Base-by-base conservation (phyloP, 2,797 vertebrate genomes). In the Prunella strophiata region DNA sequence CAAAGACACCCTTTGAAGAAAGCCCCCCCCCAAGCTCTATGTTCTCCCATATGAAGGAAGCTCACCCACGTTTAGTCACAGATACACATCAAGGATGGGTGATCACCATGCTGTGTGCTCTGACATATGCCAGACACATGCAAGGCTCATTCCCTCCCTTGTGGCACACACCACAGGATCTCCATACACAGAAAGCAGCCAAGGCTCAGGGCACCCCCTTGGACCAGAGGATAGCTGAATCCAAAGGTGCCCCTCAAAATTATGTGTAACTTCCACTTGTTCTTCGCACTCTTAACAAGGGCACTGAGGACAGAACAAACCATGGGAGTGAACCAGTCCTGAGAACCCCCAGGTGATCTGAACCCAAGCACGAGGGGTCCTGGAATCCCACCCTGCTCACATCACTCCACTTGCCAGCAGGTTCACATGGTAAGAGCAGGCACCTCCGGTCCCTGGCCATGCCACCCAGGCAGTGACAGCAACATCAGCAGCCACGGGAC, bases 341-440 rank as follows among this genome's bases (percentile, higher is more conserved):
- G 21, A 17, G 2, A 57, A 22, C 11, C 13, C 18, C 5, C 18
- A 5, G 5, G 38, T 38, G 15, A 4, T 13, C 10, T 19, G 76
- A 54, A 18, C 14, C 3, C 11, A 61, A 45, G 45, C 9, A 26
- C 0, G 0, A 30, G 34, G 25, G n/a, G 11, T 57, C 32, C 20
- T 26, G 34, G 47, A 54, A 51, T 23, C n/a, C 45, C 63, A 26
- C 27, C 32, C 51, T n/a, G 43, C 58, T 20, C 82, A 36, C 14
- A 5, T 6, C 38, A 34, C 34, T 4, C 8, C 0, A 0, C 40
- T 27, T 43, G 79, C 38, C 63, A 40, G 3, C 45, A 48, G 45
- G 54, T 11, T 40, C 51, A 6, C 1, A 2, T 0, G 17, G 1
- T 0, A 0, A n/a, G 16, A 52, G 52, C 34, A 1, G 36, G n/a